Conservation (phyloP, 2,797 vertebrate genomes). For the Enteromius radiatus region DNA sequence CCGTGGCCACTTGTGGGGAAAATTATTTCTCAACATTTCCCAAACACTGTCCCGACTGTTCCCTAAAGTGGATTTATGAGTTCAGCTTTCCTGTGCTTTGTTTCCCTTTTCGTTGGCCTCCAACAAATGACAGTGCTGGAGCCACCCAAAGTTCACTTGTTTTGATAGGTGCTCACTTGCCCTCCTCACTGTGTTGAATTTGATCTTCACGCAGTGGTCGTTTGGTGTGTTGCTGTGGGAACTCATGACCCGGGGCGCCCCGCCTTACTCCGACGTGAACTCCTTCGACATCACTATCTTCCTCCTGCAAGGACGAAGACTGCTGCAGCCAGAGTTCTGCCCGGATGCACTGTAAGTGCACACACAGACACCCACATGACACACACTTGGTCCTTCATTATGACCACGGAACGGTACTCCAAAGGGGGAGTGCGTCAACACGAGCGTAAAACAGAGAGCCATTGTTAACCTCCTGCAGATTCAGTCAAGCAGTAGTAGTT, state of each 20-base stretch:
- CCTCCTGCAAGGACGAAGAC: slow-evolving; percentile 93
- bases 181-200: slow-evolving; percentile 20
- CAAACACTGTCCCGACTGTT: slow-evolving; percentile 6
- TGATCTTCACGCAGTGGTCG: slow-evolving; percentile 86
- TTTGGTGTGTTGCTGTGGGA: slow-evolving; percentile 98
- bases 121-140: neutral
- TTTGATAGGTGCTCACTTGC: slow-evolving; percentile 10
- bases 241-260: slow-evolving; percentile 96
- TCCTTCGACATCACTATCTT: slow-evolving; percentile 98
- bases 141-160: slow-evolving; percentile 29
- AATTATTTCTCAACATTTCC: neutral
- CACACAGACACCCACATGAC: slow-evolving; percentile 39
- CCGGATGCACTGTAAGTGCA: slow-evolving; percentile 92
- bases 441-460: slow-evolving; percentile 50
- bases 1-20: neutral
- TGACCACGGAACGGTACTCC: neutral
- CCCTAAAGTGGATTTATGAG: slow-evolving; percentile 28
- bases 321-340: slow-evolving; percentile 97
- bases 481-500: slow-evolving; percentile 52
- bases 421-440: slow-evolving; percentile 45
- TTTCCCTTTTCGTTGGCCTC: slow-evolving; percentile 9
- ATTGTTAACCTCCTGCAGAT: slow-evolving; percentile 56
- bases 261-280: slow-evolving; percentile 96
- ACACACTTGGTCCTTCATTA: slow-evolving; percentile 32
- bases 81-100: neutral